Evolutionary conservation across 2,113 vertebrate genomes (phyloP).

Genomic region (Eupsittula cactorum): DNA sequence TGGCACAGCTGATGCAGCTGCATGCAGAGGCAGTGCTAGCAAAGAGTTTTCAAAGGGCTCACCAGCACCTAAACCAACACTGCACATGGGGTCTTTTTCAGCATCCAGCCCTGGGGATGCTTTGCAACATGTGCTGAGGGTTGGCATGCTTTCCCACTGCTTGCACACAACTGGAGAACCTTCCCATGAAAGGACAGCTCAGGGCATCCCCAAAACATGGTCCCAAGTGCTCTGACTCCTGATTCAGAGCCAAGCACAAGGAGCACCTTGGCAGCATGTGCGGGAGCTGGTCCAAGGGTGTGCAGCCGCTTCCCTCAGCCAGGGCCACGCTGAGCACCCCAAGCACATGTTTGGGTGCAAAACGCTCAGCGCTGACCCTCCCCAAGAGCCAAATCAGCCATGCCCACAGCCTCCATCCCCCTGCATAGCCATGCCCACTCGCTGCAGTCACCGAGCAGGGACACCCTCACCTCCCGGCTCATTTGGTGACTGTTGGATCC

Average conservation of each 20-base stretch:
- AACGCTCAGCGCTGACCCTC: fast-evolving
- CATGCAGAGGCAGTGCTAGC: neutral
- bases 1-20: conserved; percentile 23
- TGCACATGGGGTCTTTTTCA: neutral
- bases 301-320: fast-evolving
- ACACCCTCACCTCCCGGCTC: neutral
- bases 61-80: neutral
- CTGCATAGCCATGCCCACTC: no score
- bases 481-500: neutral
- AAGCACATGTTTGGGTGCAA: neutral
- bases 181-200: fast-evolving
- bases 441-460: neutral
- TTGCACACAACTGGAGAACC: fast-evolving
- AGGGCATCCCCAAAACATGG: neutral
- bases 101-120: neutral
- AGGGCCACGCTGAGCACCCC: neutral
- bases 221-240: neutral
- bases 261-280: neutral
- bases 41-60: neutral
- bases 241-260: neutral
- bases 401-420: neutral
- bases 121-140: neutral
- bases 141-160: fast-evolving
- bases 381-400: neutral
- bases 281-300: neutral